Conservation (phyloP, 1,140 invertebrate species). For the Rhizoglyphus robini region DNA sequence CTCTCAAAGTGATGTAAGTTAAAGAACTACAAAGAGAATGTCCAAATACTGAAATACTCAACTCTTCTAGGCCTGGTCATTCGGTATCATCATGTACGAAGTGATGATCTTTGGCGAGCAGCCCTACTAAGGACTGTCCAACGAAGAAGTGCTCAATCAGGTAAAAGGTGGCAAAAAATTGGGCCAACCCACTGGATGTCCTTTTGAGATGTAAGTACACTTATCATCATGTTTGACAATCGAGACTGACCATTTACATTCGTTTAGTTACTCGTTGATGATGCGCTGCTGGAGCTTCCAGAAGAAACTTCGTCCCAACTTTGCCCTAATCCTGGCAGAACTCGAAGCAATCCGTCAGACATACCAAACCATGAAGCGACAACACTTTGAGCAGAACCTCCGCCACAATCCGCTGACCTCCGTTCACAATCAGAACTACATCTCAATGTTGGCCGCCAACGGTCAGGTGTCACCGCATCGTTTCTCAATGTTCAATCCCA, state of each 20-base stretch:
- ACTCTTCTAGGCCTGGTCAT: constrained; percentile 44
- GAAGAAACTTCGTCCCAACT: constrained; percentile 57
- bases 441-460: neutral
- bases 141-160: constrained; percentile 40
- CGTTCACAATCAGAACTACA: constrained; percentile 19
- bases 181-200: constrained; percentile 62
- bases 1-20: constrained; percentile 62
- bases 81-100: constrained; percentile 92
- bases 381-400: neutral
- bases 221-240: neutral
- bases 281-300: constrained; percentile 60
- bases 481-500: too few species aligned
- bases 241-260: neutral
- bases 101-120: constrained; percentile 87
- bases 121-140: constrained; percentile 80
- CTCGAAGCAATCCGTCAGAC: neutral
- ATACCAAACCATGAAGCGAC: neutral
- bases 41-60: neutral
- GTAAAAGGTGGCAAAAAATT: constrained; percentile 45
- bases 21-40: neutral
- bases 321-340: constrained; percentile 31
- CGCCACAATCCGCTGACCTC: neutral
- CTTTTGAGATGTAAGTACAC: constrained; percentile 57
- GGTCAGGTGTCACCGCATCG: neutral
- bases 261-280: constrained; percentile 54